Base-by-base conservation (phyloP, 2,888 invertebrate species). In the Tetranychus piercei region DNA sequence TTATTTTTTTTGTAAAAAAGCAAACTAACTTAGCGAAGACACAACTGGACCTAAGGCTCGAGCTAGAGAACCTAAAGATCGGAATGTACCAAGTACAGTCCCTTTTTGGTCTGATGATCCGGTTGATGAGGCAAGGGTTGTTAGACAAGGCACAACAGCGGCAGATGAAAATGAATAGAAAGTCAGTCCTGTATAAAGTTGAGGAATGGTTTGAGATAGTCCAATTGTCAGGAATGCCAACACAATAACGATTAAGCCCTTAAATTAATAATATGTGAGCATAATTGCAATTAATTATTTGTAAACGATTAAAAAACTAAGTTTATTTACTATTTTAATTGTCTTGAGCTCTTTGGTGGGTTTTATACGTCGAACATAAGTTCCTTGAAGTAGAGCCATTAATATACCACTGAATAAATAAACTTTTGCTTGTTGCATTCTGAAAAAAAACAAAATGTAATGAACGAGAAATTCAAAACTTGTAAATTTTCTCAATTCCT, bases 341-440 rank as follows among this genome's bases (percentile, higher is more conserved):
- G 88, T 88, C 3, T 83, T 82, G 82, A 88, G 88, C 69, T 90
- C 91, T 79, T 87, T 87, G 73, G 88, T 85, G 43, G 88, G 85
- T 9, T 88, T 88, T 66, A 95, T 85, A 75, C 90, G 86, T 75
- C 96, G 86, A 0, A 94, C 92, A 81, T 90, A 92, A 4, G 89
- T 88, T 69, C 95, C 82, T 85, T 95, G 94, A 74, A 94, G 85
- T 71, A 89, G 79, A 20, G 94, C 90, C 97, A 99, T 99, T 76
- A 90, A 87, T 70, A 92, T 79, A 83, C 96, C 97, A 80, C 94
- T 91, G 75, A 89, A 89, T 80, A 95, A 87, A 82, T 96, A 99
- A 92, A 99, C 94, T 86, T 90, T 92, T 7, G 97, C 97, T 84
- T 99, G 97, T 83, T 95, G 91, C 90, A 94, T 91, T 71, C 94